A percentile compares a stretch with the other conserved stretches of the same genome.
These are phyloP conservation scores for Mimumesa dahlbomi DNA, from an alignment of 2,888 invertebrate genomes.

Conservation along the genomic window DNA sequence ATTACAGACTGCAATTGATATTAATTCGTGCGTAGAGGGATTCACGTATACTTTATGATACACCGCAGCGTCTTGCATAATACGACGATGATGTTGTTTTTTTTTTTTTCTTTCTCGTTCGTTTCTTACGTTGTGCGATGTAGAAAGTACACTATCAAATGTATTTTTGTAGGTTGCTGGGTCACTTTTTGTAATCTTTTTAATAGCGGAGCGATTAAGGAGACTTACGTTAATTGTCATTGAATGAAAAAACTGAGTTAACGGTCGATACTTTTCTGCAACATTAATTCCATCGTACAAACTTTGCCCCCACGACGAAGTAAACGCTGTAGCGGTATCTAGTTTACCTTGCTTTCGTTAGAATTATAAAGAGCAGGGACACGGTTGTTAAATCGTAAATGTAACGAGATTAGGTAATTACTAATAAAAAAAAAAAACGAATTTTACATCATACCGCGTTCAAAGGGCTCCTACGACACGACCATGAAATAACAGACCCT, in stretches of 20 bases:
- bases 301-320: neutral
- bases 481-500: slow-evolving; percentile 36
- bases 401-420: no score
- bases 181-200: slow-evolving; percentile 1
- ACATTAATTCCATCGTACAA: neutral
- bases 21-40: slow-evolving; percentile 40
- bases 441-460: slow-evolving; percentile 19
- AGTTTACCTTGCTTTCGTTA: neutral
- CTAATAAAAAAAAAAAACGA: slow-evolving; percentile 10
- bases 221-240: slow-evolving; percentile 2
- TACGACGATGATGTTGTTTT: neutral
- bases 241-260: neutral
- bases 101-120: no score
- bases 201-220: neutral
- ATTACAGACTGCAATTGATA: slow-evolving; percentile 43
- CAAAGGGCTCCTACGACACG: slow-evolving; percentile 39
- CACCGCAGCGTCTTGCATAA: slow-evolving; percentile 11
- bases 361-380: neutral
- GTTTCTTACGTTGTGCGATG: no score
- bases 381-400: neutral
- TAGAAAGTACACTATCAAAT: no score
- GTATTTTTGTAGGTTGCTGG: no score
- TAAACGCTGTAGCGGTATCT: neutral
- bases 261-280: neutral
- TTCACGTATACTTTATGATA: slow-evolving; percentile 9